Evolutionary conservation across 2,797 vertebrate species (phyloP).

Genomic region (Falco peregrinus): DNA sequence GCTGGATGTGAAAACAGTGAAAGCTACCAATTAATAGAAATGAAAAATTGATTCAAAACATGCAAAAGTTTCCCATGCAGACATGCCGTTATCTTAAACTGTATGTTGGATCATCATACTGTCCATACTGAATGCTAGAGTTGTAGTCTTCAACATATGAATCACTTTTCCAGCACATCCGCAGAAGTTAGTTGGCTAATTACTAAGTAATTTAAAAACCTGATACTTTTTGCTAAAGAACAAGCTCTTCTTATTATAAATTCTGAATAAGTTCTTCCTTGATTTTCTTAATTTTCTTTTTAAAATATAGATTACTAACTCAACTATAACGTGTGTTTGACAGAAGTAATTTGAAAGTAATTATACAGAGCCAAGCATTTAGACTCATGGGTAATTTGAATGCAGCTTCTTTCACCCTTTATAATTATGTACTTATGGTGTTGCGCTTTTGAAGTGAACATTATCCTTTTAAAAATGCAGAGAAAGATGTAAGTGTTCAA

Average conservation of each 20-base stretch:
- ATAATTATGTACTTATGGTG: slow-evolving; percentile 46
- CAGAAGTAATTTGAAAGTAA: slow-evolving; percentile 67
- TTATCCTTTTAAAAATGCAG: slow-evolving; percentile 34
- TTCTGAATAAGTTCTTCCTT: slow-evolving; percentile 1
- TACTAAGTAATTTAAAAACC: background rate
- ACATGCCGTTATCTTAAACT: background rate
- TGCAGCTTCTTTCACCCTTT: slow-evolving; percentile 59
- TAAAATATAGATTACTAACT: slow-evolving; percentile 47
- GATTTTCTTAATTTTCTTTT: slow-evolving; percentile 42
- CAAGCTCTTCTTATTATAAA: slow-evolving; percentile 11
- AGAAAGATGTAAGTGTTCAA: slow-evolving; percentile 31
- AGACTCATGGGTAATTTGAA: slow-evolving; percentile 64
- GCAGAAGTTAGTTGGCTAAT: background rate
- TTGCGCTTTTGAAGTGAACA: slow-evolving; percentile 35
- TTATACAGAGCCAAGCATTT: slow-evolving; percentile 62
- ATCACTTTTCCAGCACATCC: background rate
- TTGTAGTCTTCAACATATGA: background rate
- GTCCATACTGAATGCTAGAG: background rate
- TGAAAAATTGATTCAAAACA: background rate
- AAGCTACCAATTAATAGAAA: background rate
- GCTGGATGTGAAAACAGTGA: background rate
- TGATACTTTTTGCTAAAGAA: background rate
- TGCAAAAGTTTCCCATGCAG: background rate
- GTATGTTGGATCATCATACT: background rate
- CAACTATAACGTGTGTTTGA: slow-evolving; percentile 52